These are phyloP conservation scores for Oscheius sp. DNA, from an alignment of 2,888 invertebrate species.

Conservation along the genomic window DNA sequence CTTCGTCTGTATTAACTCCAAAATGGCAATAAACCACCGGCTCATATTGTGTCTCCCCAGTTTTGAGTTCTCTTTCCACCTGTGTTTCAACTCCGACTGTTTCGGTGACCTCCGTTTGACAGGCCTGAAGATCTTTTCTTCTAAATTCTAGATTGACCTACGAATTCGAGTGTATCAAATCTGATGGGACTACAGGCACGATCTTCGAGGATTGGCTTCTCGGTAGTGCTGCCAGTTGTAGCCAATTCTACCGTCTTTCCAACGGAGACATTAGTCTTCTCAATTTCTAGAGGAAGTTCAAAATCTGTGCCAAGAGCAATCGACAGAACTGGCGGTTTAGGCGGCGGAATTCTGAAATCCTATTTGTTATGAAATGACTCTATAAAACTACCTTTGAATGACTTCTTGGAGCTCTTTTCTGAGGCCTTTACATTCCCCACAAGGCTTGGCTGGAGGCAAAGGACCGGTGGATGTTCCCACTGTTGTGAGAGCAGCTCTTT, in stretches of 20 bases:
- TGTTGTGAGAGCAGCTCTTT: conserved; percentile 25
- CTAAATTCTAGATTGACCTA: not conserved
- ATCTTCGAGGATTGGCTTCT: not conserved
- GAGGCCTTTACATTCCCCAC: conserved; percentile 49
- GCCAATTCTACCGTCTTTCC: not conserved
- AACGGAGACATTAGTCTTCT: not conserved
- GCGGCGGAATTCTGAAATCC: conserved; percentile 37
- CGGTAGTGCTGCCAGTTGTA: conserved; percentile 23
- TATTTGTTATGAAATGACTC: no score
- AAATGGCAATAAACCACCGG: conserved; percentile 6
- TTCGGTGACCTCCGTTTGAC: conserved; percentile 1
- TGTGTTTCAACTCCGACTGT: not conserved
- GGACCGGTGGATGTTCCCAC: conserved; percentile 53
- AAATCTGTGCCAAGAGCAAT: conserved; percentile 36
- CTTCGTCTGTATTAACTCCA: conserved; percentile 10
- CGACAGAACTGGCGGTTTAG: conserved; percentile 27
- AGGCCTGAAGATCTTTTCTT: conserved; percentile 1
- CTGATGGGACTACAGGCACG: conserved; percentile 42
- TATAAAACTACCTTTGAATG: conserved; percentile 6
- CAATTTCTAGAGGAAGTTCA: conserved; percentile 1
- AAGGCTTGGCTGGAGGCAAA: conserved; percentile 55
- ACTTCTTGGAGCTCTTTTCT: conserved; percentile 37
- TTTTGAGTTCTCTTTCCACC: not conserved
- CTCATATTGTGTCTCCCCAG: not conserved
- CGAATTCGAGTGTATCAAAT: conserved; percentile 21